Base-by-base conservation (phyloP, 1,140 invertebrate genomes). In the Drosophila repleta region DNA sequence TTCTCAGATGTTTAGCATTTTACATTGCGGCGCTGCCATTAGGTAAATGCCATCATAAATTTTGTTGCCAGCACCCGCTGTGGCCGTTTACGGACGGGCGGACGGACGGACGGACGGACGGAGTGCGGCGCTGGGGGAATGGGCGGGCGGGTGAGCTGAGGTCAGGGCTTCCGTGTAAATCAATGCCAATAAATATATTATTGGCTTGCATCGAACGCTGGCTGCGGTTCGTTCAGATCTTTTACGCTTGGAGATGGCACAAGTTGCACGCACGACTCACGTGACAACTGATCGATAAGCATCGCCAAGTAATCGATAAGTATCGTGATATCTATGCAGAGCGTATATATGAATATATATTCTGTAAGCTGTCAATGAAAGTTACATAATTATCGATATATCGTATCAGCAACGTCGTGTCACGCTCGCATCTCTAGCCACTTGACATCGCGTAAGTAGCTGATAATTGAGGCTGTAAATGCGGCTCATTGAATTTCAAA, bases 1-100 rank as follows among this genome's bases (percentile, higher is more conserved):
- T 81, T 63, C 52, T 70, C n/a, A 35, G 32, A 29, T 35, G 35
- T 76, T 76, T 77, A 57, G 71, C 76, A 79, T 79, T 75, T 79
- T 61, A 75, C 76, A 79, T 60, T 60, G 15, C 20, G 13, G 64
- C 64, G 26, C 15, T 73, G 69, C 64, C 74, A 76, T 85, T 85
- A 68, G 79, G 75, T 64, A 81, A 85, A 85, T 85, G 81, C 82
- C 77, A 78, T 80, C 80, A 85, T 84, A 84, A 85, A 84, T 84
- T 85, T 76, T 68, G 67, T 80, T 52, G 29, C 60, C 51, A 58
- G 43, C 64, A 46, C 56, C 56, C 56, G 18, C 37, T 35, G 10
- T 11, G 11, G 32, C 32, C 32, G 32, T 35, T 35, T 35, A 35
- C n/a, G 39, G 32, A 7, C 6, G 11, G 32, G n/a, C 29, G 29